A percentile compares a stretch with the other conserved stretches of the same genome.
phyloP scores from a whole-genome alignment of 2,888 invertebrate species.

The Ochropleura plecta region DNA sequence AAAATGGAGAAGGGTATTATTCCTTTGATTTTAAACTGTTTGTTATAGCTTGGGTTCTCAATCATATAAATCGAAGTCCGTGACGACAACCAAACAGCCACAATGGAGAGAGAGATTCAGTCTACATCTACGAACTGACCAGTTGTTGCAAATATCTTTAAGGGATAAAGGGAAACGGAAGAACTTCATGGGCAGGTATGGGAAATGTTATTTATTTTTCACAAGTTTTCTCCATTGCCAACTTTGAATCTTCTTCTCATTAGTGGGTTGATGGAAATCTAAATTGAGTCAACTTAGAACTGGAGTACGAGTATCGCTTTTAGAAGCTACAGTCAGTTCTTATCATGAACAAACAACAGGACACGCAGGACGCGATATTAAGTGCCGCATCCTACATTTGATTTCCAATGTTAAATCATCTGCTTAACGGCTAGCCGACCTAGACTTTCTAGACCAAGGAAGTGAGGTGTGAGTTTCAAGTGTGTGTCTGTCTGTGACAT shows the following conservation, averaged over 20 bases:
- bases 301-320: neutral
- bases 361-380: neutral
- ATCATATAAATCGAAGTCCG: slow-evolving; percentile 79
- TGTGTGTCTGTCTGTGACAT: too few relatives aligned
- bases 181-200: slow-evolving; percentile 85
- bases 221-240: neutral
- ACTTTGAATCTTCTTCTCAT: neutral
- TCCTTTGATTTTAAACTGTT: slow-evolving; percentile 15
- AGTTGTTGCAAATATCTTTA: slow-evolving; percentile 76
- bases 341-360: neutral
- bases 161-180: slow-evolving; percentile 85
- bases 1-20: neutral
- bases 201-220: neutral
- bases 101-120: slow-evolving; percentile 84
- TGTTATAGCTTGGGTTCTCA: slow-evolving; percentile 80
- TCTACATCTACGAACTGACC: slow-evolving; percentile 76
- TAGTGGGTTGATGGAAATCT: neutral
- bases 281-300: neutral
- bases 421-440: too few relatives aligned
- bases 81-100: slow-evolving; percentile 74
- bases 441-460: too few relatives aligned
- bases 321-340: neutral
- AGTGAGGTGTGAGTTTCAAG: too few relatives aligned
- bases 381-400: neutral
- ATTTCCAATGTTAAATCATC: neutral